Conservation (phyloP, 2,113 vertebrate genomes). For the Columbina picui region DNA sequence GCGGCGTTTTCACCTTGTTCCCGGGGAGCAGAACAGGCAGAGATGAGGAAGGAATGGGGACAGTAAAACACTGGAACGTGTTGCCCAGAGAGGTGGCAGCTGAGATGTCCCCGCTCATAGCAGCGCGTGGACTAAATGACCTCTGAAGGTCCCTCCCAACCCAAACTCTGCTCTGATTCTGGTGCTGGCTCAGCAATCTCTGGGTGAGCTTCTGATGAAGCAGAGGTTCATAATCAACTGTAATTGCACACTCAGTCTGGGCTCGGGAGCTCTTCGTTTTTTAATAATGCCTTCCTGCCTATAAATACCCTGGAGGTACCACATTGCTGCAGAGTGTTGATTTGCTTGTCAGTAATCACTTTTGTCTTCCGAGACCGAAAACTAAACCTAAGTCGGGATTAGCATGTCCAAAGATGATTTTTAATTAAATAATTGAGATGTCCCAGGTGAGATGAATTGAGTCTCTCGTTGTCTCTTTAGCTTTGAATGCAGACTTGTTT, state of each 20-base stretch:
- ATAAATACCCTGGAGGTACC: not conserved
- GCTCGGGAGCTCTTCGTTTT: not conserved
- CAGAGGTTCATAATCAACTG: not conserved
- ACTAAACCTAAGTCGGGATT: not conserved
- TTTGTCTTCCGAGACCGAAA: not conserved
- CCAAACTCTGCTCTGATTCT: not conserved
- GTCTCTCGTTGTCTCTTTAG: not conserved
- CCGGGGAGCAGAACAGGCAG: not conserved
- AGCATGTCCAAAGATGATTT: not conserved
- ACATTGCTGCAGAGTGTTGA: not conserved
- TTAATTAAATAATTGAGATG: slow-evolving; percentile 28
- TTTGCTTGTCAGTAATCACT: not conserved
- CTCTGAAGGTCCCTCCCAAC: no score
- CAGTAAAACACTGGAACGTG: no score
- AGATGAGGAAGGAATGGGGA: no score
- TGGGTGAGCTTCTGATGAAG: not conserved
- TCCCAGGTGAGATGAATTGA: not conserved
- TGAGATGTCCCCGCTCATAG: no score
- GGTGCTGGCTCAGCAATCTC: not conserved
- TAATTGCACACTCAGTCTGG: not conserved
- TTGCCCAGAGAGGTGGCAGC: no score
- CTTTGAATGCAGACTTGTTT: not conserved
- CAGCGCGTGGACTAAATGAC: no score
- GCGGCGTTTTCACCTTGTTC: not conserved
- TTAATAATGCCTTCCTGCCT: slow-evolving; percentile 20